Percentiles rank a stretch among this genome's conserved stretches.
phyloP scores from a whole-genome alignment of 2,113 vertebrate genomes.

The Malurus melanocephalus region DNA sequence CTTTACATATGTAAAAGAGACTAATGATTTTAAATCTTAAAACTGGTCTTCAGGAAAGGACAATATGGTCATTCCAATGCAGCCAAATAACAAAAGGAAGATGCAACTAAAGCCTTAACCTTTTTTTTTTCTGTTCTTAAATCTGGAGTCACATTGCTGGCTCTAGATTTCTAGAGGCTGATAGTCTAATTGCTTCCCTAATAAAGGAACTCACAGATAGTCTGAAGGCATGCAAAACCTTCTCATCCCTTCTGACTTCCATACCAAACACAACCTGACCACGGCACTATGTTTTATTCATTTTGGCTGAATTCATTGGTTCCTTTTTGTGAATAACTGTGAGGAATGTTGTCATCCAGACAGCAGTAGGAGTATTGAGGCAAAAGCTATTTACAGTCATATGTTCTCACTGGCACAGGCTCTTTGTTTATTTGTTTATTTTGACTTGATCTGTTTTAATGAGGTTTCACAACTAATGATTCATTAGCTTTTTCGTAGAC shows the following conservation, averaged over 20 bases:
- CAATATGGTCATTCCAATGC: conserved; percentile 37
- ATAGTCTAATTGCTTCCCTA: conserved; percentile 32
- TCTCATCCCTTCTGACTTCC: background rate
- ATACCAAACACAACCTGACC: background rate
- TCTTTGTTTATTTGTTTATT: background rate
- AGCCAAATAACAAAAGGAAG: conserved; percentile 54
- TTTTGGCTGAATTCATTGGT: background rate
- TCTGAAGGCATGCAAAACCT: background rate
- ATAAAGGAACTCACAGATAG: background rate
- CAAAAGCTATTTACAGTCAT: background rate
- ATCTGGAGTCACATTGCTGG: conserved; percentile 18
- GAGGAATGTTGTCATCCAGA: background rate
- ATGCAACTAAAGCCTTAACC: conserved; percentile 32
- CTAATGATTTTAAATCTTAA: conserved; percentile 55
- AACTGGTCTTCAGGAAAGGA: conserved; percentile 23
- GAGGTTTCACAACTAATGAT: background rate
- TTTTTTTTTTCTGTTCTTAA: conserved; percentile 56
- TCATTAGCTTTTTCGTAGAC: background rate
- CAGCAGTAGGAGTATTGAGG: background rate
- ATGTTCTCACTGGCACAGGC: background rate
- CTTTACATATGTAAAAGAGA: conserved; percentile 37
- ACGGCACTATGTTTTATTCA: background rate
- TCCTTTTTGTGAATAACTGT: background rate
- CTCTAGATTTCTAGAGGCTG: conserved; percentile 46
- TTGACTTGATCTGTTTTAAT: background rate